Evolutionary conservation across 2,797 vertebrate genomes (phyloP).

Genomic region (Tragelaphus oryx): DNA sequence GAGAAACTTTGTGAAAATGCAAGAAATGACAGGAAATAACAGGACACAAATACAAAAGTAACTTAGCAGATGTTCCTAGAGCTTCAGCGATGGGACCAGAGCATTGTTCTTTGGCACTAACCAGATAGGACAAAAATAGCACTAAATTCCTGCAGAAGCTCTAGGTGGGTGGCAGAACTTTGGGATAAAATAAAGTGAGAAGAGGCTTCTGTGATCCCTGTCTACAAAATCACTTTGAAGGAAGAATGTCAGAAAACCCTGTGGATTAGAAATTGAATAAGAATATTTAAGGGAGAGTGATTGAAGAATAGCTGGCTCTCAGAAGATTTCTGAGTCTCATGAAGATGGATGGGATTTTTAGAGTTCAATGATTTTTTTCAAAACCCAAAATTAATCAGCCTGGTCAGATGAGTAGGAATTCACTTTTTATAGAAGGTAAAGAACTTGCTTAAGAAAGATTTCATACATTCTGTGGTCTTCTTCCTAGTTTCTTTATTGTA

Average conservation of each 20-base stretch:
- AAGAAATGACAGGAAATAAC: background rate
- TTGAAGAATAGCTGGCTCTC: conserved; percentile 7
- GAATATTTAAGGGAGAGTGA: conserved; percentile 30
- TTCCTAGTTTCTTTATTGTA: conserved; percentile 18
- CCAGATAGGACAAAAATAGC: conserved; percentile 55
- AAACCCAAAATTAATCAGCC: conserved; percentile 33
- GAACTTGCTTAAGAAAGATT: background rate
- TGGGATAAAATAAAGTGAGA: conserved; percentile 30
- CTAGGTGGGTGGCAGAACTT: background rate
- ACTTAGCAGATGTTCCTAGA: background rate
- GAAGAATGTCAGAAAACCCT: conserved; percentile 48
- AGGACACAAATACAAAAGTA: background rate
- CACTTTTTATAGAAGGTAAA: conserved; percentile 40
- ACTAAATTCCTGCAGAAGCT: conserved; percentile 1
- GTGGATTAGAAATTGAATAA: conserved; percentile 46
- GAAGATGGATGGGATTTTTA: conserved; percentile 46
- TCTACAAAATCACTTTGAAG: conserved; percentile 29
- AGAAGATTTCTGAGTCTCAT: conserved; percentile 13
- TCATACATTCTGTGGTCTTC: background rate
- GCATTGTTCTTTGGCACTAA: conserved; percentile 12
- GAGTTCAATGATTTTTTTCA: background rate
- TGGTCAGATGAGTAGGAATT: background rate
- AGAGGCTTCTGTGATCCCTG: conserved; percentile 41
- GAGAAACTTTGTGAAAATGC: background rate
- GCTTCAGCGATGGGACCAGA: background rate